Evolutionary conservation across 2,888 invertebrate species (phyloP).

Genomic region (Nomada goodeniana): DNA sequence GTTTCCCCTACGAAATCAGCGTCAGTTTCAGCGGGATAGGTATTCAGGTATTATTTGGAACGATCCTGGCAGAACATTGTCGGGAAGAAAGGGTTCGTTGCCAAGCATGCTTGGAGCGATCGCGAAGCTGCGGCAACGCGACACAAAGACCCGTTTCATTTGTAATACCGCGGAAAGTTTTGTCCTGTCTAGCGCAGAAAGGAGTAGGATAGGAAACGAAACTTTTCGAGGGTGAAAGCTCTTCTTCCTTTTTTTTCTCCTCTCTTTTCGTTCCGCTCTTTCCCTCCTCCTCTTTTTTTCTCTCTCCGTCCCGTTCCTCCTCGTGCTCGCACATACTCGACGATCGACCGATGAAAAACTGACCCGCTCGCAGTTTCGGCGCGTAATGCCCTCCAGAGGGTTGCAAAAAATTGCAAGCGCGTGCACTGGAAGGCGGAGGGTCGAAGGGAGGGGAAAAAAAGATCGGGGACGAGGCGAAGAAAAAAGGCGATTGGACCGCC

Average conservation of each 20-base stretch:
- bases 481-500: constrained; percentile 39
- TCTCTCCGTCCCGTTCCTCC: background rate
- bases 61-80: constrained; percentile 42
- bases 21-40: constrained; percentile 12
- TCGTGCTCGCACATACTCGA: background rate
- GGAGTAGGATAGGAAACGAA: constrained; percentile 9
- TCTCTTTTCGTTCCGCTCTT: background rate
- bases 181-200: constrained; percentile 48
- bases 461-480: constrained; percentile 22
- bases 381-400: constrained; percentile 38
- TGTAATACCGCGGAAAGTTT: constrained; percentile 58
- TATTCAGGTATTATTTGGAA: constrained; percentile 39
- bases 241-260: background rate
- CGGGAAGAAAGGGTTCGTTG: constrained; percentile 50
- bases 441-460: background rate
- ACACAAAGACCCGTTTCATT: constrained; percentile 60
- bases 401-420: constrained; percentile 41
- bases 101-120: constrained; percentile 65
- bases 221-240: constrained; percentile 35
- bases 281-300: constrained; percentile 6
- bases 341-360: constrained; percentile 61
- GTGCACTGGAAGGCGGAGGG: constrained; percentile 37
- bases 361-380: constrained; percentile 64
- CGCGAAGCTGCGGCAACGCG: constrained; percentile 53
- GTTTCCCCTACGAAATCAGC: constrained; percentile 27